Percentiles rank a stretch among this genome's conserved stretches.
Conservation (phyloP, 2,797 vertebrate genomes). For the Pseudochromis fuscus region DNA sequence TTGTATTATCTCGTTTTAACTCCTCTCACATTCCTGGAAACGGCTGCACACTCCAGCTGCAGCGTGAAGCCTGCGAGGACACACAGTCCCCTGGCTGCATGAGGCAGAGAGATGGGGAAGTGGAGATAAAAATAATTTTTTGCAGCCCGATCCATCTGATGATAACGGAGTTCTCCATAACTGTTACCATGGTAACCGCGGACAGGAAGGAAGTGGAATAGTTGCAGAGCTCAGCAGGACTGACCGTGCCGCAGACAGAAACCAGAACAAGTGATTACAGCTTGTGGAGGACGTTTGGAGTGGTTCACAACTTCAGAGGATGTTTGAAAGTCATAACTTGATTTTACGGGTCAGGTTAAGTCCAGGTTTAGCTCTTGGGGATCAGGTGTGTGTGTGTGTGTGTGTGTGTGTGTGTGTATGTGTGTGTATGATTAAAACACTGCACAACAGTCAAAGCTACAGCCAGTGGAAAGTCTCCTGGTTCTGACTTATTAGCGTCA, state of each 20-base stretch:
- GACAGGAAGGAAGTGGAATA: slow-evolving; percentile 75
- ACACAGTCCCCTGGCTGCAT: slow-evolving; percentile 53
- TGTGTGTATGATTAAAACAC: background rate
- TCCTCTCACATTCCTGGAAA: slow-evolving; percentile 32
- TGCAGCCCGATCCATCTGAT: slow-evolving; percentile 64
- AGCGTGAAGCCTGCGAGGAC: slow-evolving; percentile 60
- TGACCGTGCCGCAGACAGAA: slow-evolving; percentile 28
- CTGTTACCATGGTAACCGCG: slow-evolving; percentile 75
- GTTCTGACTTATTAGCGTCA: slow-evolving; percentile 15
- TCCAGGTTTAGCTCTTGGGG: no score
- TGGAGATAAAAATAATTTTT: slow-evolving; percentile 80
- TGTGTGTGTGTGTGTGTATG: background rate
- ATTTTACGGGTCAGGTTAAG: no score
- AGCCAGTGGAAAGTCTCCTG: slow-evolving; percentile 6
- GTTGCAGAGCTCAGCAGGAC: slow-evolving; percentile 71
- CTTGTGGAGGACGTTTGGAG: background rate
- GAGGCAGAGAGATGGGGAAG: slow-evolving; percentile 71
- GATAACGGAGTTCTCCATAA: slow-evolving; percentile 71
- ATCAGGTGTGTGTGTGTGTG: background rate
- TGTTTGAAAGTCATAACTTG: no score
- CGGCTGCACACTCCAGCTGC: slow-evolving; percentile 39
- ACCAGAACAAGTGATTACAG: slow-evolving; percentile 37
- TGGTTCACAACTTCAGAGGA: no score
- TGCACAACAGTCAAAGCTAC: background rate
- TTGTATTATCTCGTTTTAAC: slow-evolving; percentile 27